Base-by-base conservation (phyloP, 2,797 vertebrate species). In the Margarornis squamiger region DNA sequence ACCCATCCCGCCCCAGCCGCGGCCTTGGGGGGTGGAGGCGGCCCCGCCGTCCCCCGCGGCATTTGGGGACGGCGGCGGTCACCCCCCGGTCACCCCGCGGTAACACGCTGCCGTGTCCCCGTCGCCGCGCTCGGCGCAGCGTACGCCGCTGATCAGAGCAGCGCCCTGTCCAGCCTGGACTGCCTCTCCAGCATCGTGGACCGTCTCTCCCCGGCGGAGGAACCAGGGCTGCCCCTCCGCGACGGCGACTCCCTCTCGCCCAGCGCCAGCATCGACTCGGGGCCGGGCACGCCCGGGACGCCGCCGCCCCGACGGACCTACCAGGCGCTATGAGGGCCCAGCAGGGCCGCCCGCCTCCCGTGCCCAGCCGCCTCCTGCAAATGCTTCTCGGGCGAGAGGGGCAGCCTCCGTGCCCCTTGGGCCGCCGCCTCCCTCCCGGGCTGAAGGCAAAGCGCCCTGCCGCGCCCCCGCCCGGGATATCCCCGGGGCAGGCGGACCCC, bases 121-220 rank as follows among this genome's bases (percentile, higher is more conserved):
- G 39, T 30, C 20, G 49, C 52, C 48, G 43, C 52, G 63, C 85
- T 87, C 79, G 51, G 80, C n/a, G 36, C 96, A 99, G 99, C 97
- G 11, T 97, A 97, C 45, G 24, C 96, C 63, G 86, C 95, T 43
- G 98, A 98, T 23, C 98, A 98, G 95, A 89, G 96, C 26, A 95
- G 96, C 26, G 97, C 98, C 30, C 97, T 99, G n/a, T 99, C 99
- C 96, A 99, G 99, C 93, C 97, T 99, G 97, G 98, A 99, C 97
- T 99, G 99, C 95, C 98, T 99, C 87, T 99, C 99, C 97, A 99
- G 98, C 97, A 99, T 99, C 88, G 99, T 99, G 97, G 99, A 99
- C 95, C 98, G 99, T 4, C 98, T 99, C 94, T 98, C 98, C 78
- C 98, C 98, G 5, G 97, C 98, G 22, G 98, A 98, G 78, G 97